Evolutionary conservation across 2,888 invertebrate species (phyloP), one percentile per base, ranked within the genome.

Genomic region (Matsumyia berberina): DNA sequence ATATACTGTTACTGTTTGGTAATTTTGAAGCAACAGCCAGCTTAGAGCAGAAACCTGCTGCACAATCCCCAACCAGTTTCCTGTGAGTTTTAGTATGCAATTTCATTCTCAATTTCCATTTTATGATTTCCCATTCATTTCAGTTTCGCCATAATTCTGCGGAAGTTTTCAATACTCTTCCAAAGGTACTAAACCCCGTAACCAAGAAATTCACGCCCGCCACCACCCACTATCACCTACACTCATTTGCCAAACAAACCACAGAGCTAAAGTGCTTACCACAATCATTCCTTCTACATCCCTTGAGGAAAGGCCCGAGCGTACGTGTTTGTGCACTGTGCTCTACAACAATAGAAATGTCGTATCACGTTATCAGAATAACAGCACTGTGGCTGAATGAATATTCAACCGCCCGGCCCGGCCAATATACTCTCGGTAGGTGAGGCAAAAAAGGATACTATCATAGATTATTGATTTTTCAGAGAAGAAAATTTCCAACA

Each of bases 41-140:
- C n/a, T 5, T n/a, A 11, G 7, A 44, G 1, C 49, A n/a, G 9
- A 37, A 64, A 24, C 37, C 35, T 49, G 19, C 19, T 49, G 35
- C 35, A 49, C 35, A 46, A 49, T 35, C 24, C 46, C 49, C 46
- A 64, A 64, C 49, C 17, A 64, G 35, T 64, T 64, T 35, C 15
- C 9, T 6, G 19, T 35, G 9, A 46, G 17, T 49, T 49, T 46
- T 53, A 53, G 31, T 53, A 39, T 55, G 53, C 53, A 55, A 67
- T 67, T 53, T 31, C 51, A n/a, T 67, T 67, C 53, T 67, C 67
- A 53, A 67, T 67, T 55, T 67, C 53, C 42, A 53, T 67, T 67
- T 53, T 39, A 67, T 53, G 53, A 55, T 42, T 67, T 53, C 29
- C 39, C 67, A 67, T 67, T 53, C 31, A 33, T 67, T 67, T 67